A percentile compares a stretch with the other conserved stretches of the same genome.
These are phyloP conservation scores for Myotis findleyi DNA, from an alignment of 2,797 vertebrate genomes.

Conservation along the genomic window DNA sequence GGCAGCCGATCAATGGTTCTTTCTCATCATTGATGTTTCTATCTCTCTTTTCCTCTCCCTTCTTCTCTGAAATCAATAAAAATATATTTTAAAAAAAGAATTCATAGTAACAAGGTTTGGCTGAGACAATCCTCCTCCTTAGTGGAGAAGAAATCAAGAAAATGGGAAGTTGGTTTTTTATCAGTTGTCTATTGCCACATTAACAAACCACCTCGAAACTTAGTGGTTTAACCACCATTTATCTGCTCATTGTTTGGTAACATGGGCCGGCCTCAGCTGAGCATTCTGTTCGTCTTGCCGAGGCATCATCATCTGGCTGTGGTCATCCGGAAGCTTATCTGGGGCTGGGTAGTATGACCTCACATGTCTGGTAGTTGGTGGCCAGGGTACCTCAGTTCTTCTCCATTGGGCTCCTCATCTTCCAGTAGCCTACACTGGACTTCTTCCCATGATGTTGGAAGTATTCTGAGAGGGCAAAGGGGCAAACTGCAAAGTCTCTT, in stretches of 20 bases:
- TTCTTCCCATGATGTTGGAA: not conserved
- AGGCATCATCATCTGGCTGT: not conserved
- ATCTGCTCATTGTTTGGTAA: not conserved
- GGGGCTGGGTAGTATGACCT: not conserved
- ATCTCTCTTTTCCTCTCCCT: too few species aligned
- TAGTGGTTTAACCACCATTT: not conserved
- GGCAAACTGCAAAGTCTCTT: not conserved
- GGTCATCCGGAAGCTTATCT: not conserved
- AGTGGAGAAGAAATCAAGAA: not conserved
- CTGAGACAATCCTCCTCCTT: not conserved
- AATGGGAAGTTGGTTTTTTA: slow-evolving; percentile 5
- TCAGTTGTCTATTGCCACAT: not conserved
- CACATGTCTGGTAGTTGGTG: not conserved
- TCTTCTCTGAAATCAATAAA: too few species aligned
- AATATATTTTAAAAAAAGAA: not conserved
- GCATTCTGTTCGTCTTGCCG: not conserved
- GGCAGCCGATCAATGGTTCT: too few species aligned
- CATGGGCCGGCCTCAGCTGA: not conserved
- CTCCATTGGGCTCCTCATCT: not conserved
- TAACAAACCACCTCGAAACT: not conserved
- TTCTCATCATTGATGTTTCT: too few species aligned
- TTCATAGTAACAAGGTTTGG: not conserved
- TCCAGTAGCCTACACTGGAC: not conserved
- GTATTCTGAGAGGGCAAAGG: not conserved
- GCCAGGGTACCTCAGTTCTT: not conserved